A percentile compares a stretch with the other conserved stretches of the same genome.
phyloP scores from a whole-genome alignment of 2,888 invertebrate species.

The Nephrotoma guestfalica region DNA sequence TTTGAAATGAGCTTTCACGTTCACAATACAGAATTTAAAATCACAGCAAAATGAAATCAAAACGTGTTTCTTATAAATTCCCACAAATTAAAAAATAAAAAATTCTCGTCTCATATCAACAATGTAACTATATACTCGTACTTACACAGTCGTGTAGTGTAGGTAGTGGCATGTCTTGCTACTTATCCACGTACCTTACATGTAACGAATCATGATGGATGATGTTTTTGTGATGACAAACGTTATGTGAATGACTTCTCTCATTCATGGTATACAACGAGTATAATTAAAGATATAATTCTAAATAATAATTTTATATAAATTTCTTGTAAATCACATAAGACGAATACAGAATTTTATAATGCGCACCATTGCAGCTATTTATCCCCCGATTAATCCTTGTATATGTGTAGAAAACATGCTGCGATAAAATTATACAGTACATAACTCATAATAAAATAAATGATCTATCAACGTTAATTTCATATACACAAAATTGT shows the following conservation, averaged over 20 bases:
- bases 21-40: neutral
- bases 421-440: neutral
- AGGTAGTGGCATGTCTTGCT: neutral
- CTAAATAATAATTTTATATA: neutral
- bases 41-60: neutral
- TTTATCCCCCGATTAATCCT: neutral
- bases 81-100: neutral
- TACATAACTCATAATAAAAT: neutral
- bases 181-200: neutral
- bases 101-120: neutral
- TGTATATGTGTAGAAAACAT: neutral
- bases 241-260: neutral
- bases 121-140: too few relatives aligned
- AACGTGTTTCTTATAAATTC: neutral
- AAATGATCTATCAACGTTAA: neutral
- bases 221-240: neutral
- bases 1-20: neutral
- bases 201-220: neutral
- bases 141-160: too few relatives aligned
- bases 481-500: neutral
- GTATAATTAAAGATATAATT: neutral
- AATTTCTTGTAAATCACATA: neutral
- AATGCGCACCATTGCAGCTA: neutral
- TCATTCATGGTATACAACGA: neutral
- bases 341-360: neutral